These are phyloP conservation scores for Hedya salicella DNA, from an alignment of 2,888 invertebrate genomes.

Conservation along the genomic window DNA sequence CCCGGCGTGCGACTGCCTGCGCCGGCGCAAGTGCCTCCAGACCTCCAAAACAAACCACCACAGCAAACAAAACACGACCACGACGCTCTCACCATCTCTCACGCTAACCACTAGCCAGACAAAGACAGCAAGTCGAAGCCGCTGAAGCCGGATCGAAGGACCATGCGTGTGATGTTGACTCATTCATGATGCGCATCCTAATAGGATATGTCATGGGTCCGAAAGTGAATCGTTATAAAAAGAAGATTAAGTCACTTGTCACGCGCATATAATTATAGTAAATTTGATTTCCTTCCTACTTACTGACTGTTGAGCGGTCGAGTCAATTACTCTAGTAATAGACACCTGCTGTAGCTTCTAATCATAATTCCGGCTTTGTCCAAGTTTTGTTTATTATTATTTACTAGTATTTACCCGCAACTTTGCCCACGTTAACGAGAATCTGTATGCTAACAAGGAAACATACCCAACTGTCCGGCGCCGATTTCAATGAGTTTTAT, in stretches of 20 bases:
- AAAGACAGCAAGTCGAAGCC: slow-evolving; percentile 19
- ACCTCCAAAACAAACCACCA: slow-evolving; percentile 9
- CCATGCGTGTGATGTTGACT: slow-evolving; percentile 33
- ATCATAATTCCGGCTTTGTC: too few relatives aligned
- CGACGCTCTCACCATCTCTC: slow-evolving; percentile 15
- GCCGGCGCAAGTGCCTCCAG: slow-evolving; percentile 30
- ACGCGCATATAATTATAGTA: not conserved
- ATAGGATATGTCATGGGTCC: slow-evolving; percentile 15
- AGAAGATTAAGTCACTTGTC: slow-evolving; percentile 17
- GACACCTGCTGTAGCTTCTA: too few relatives aligned
- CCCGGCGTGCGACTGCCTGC: slow-evolving; percentile 44
- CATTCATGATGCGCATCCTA: slow-evolving; percentile 38
- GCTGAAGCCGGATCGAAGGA: slow-evolving; percentile 26
- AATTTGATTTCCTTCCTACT: not conserved
- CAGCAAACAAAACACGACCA: not conserved
- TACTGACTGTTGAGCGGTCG: too few relatives aligned
- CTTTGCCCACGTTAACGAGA: too few relatives aligned
- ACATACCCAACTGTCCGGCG: too few relatives aligned
- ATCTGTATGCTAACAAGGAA: too few relatives aligned
- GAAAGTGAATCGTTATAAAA: slow-evolving; percentile 27
- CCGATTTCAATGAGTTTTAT: too few relatives aligned
- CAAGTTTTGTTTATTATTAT: too few relatives aligned
- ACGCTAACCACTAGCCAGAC: not conserved
- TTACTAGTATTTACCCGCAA: too few relatives aligned
- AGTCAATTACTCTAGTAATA: too few relatives aligned